Evolutionary conservation across 2,888 invertebrate species (phyloP).

Genomic region (Calameuta idolon): DNA sequence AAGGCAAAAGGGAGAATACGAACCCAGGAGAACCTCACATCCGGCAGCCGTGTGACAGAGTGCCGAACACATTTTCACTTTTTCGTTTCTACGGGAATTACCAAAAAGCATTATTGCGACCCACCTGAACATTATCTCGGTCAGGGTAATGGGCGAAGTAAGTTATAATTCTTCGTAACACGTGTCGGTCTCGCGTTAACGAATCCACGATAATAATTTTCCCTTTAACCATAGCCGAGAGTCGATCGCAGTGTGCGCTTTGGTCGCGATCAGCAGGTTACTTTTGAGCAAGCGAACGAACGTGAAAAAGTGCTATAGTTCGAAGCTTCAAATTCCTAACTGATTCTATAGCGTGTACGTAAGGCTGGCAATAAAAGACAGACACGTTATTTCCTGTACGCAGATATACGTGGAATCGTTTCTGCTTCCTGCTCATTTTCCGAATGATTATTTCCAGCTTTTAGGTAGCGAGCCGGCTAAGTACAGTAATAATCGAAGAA

Average conservation of each 20-base stretch:
- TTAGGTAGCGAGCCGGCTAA: not conserved
- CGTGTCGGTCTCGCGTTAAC: constrained; percentile 45
- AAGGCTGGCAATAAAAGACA: not conserved
- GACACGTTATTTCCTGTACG: not conserved
- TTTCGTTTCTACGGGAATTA: constrained; percentile 46
- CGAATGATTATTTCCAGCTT: not conserved
- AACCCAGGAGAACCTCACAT: constrained; percentile 21
- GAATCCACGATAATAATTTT: constrained; percentile 6
- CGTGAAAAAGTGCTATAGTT: not conserved
- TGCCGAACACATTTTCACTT: constrained; percentile 39
- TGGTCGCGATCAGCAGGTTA: not conserved
- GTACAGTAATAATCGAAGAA: not conserved
- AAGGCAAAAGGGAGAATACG: not conserved
- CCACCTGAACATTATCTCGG: constrained; percentile 38
- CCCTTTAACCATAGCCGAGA: not conserved
- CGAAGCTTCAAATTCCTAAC: not conserved
- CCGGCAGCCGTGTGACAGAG: constrained; percentile 32
- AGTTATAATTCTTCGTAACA: constrained; percentile 51
- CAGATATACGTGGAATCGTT: not conserved
- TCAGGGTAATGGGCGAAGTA: constrained; percentile 29
- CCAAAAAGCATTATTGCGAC: constrained; percentile 27
- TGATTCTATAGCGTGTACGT: not conserved
- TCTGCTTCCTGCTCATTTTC: not conserved
- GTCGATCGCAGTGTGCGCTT: not conserved
- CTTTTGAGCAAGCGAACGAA: not conserved